These are phyloP conservation scores for Drosophila aff. DNA, from an alignment of 1,140 invertebrate genomes.

Conservation along the genomic window DNA sequence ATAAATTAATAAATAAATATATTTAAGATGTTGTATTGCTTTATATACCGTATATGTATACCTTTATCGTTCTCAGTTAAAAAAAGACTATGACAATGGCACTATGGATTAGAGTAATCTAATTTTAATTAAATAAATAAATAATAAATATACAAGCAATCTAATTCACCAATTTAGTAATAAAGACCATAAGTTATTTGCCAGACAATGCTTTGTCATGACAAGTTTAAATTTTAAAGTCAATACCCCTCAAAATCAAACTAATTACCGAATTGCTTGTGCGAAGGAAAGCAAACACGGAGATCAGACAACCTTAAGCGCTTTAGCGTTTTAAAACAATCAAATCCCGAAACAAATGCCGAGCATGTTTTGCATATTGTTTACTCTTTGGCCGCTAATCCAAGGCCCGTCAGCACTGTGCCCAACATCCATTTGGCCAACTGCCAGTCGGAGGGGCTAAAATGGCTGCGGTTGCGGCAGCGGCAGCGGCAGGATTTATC, in stretches of 20 bases:
- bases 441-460: conserved; percentile 42
- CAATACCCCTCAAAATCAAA: conserved; percentile 10
- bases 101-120: neutral
- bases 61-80: too few species aligned
- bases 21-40: too few species aligned
- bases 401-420: conserved; percentile 48
- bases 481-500: conserved; percentile 32
- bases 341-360: conserved; percentile 47
- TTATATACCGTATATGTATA: too few species aligned
- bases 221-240: neutral
- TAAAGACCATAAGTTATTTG: neutral
- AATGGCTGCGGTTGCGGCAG: conserved; percentile 12
- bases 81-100: too few species aligned
- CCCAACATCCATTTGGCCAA: conserved; percentile 50
- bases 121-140: neutral
- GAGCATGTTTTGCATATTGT: conserved; percentile 40
- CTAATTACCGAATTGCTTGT: conserved; percentile 19
- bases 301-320: conserved; percentile 28
- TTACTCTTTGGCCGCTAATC: conserved; percentile 25
- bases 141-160: neutral
- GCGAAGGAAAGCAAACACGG: conserved; percentile 6
- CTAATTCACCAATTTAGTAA: neutral
- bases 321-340: conserved; percentile 47
- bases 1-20: too few species aligned
- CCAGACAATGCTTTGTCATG: neutral